Base-by-base conservation (phyloP, 2,888 invertebrate genomes). In the Tuberolachnus salignus region DNA sequence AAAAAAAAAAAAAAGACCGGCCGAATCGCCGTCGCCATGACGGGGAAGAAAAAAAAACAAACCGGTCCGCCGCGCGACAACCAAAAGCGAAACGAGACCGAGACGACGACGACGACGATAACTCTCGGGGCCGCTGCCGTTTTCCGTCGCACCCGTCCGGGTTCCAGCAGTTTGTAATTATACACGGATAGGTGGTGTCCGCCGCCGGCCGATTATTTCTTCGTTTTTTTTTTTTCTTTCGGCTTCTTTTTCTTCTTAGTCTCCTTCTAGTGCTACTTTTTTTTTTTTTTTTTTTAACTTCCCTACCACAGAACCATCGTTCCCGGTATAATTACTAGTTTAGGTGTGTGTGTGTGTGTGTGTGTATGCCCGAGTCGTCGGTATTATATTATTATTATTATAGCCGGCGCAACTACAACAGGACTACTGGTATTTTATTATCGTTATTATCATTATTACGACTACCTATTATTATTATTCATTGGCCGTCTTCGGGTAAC, bases 381-480 rank as follows among this genome's bases (percentile, higher is more conserved):
- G 34, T 21, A 19, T 16, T 57, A 57, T 61, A 34, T 42, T n/a
- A 9, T 1, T 59, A 14, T 14, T 63, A 21, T 63, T 42, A 64
- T 64, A 26, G 16, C 59, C 26, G 8, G 34, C 26, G n/a, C 16
- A 16, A 46, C 64, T 44, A 16, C 16, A 10, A 44, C 73, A 0
- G 51, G 10, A 67, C 75, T 78, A 78, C 75, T 51, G 75, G 75
- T 64, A 67, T 78, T 78, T 67, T 78, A 34, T 78, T 73, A 49
- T 34, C 13, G 26, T 42, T n/a, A 16, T 44, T 49, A 16, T 72
- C 26, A 26, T 59, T 61, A 34, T 34, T 34, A 34, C 34, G n/a
- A 34, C 34, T 34, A 34, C 34, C 34, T 34, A 34, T 34, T 34
- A 57, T 57, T 44, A 72, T 61, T 72, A 72, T 72, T 51, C 72